A percentile compares a stretch with the other conserved stretches of the same genome.
Conservation (phyloP, 2,888 invertebrate genomes). For the Drosophila siamana region DNA sequence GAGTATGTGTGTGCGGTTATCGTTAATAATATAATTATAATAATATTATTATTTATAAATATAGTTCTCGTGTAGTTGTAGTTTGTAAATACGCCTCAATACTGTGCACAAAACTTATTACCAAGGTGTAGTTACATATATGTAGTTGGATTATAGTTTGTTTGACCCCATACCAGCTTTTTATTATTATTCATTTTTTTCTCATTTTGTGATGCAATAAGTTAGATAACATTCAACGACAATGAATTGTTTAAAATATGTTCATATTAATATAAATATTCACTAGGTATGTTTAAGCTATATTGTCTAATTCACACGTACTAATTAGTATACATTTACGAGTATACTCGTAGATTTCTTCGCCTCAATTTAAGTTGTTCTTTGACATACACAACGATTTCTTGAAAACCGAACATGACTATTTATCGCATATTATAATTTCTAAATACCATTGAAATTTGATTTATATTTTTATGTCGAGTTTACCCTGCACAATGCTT, state of each 20-base stretch:
- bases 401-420: constrained; percentile 59
- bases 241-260: constrained; percentile 34
- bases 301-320: constrained; percentile 86
- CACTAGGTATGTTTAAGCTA: constrained; percentile 58
- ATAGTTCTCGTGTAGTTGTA: background rate
- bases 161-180: constrained; percentile 86
- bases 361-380: constrained; percentile 27
- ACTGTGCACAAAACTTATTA: constrained; percentile 63
- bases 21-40: constrained; percentile 16
- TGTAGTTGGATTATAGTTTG: constrained; percentile 65
- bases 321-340: constrained; percentile 63
- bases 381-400: constrained; percentile 57
- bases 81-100: constrained; percentile 29
- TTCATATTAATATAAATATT: constrained; percentile 18
- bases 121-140: constrained; percentile 41
- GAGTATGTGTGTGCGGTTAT: constrained; percentile 64
- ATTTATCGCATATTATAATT: constrained; percentile 19
- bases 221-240: constrained; percentile 53
- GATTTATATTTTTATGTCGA: constrained; percentile 14
- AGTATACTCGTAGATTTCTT: constrained; percentile 19
- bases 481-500: constrained; percentile 76
- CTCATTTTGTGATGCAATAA: constrained; percentile 32
- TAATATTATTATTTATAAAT: constrained; percentile 15
- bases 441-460: constrained; percentile 6
- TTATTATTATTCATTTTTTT: constrained; percentile 40